A percentile compares a stretch with the other conserved stretches of the same genome.
These are phyloP conservation scores for Dicycla oo DNA, from an alignment of 2,888 invertebrate genomes.

Conservation along the genomic window DNA sequence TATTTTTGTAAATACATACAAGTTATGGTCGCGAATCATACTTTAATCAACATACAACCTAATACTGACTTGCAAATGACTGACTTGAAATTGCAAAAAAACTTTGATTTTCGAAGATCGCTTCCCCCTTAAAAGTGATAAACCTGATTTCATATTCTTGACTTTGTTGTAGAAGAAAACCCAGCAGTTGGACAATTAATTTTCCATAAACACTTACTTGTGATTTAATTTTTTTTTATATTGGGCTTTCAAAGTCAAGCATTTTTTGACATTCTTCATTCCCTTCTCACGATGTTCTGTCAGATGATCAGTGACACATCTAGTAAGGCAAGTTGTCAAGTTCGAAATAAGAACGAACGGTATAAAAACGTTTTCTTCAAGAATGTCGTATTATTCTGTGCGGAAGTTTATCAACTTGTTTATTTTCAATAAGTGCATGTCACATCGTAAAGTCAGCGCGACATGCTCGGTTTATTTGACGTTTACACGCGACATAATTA, in stretches of 20 bases:
- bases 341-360: constrained; percentile 35
- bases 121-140: too few relatives aligned
- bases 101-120: too few relatives aligned
- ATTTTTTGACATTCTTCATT: constrained; percentile 2
- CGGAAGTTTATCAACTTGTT: constrained; percentile 50
- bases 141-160: too few relatives aligned
- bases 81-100: too few relatives aligned
- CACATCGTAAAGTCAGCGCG: constrained; percentile 50
- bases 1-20: too few relatives aligned
- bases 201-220: too few relatives aligned
- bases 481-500: constrained; percentile 49
- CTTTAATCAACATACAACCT: too few relatives aligned
- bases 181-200: too few relatives aligned
- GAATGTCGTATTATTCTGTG: constrained; percentile 51
- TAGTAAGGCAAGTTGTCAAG: constrained; percentile 36
- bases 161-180: too few relatives aligned
- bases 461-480: constrained; percentile 31
- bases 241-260: not conserved
- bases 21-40: too few relatives aligned
- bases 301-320: constrained; percentile 5
- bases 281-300: constrained; percentile 9
- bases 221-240: too few relatives aligned
- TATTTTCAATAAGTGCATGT: constrained; percentile 52
- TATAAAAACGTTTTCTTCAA: constrained; percentile 52
- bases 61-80: too few relatives aligned